These are phyloP conservation scores for Sepioteuthis lessoniana DNA, from an alignment of 2,888 invertebrate genomes.

Conservation along the genomic window DNA sequence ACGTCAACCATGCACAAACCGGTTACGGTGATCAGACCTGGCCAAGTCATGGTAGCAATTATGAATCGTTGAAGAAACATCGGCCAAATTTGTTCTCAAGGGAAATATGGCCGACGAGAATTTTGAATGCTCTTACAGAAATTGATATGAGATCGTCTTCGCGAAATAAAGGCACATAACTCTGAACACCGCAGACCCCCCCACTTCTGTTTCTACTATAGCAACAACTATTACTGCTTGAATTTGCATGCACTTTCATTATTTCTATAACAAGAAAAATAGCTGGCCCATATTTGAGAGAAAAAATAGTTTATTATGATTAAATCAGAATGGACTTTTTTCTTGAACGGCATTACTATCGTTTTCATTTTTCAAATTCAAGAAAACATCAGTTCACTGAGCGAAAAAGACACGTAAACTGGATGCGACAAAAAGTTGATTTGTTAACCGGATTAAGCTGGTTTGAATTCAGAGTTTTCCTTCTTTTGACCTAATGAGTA, in stretches of 20 bases:
- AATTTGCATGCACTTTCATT: not conserved
- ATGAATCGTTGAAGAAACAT: not conserved
- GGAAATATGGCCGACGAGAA: not conserved
- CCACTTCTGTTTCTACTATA: not conserved
- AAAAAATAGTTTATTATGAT: too few relatives aligned
- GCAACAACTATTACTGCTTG: not conserved
- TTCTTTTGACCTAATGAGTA: too few relatives aligned
- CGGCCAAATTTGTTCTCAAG: not conserved
- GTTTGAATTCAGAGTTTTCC: too few relatives aligned
- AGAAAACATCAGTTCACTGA: too few relatives aligned
- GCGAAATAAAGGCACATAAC: not conserved
- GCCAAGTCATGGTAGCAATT: slow-evolving; percentile 33
- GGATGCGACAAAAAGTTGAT: too few relatives aligned
- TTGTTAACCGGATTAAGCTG: too few relatives aligned
- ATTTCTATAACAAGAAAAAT: too few relatives aligned
- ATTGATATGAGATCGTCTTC: not conserved
- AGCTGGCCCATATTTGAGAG: too few relatives aligned
- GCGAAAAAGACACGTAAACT: too few relatives aligned
- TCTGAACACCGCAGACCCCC: not conserved
- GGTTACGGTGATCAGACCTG: not conserved
- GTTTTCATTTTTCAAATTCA: too few relatives aligned
- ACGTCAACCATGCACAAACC: not conserved
- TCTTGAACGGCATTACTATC: too few relatives aligned
- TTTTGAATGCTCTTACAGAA: not conserved
- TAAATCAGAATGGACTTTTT: too few relatives aligned